Base-by-base conservation (phyloP, 2,113 vertebrate species). In the Scolopax mira region DNA sequence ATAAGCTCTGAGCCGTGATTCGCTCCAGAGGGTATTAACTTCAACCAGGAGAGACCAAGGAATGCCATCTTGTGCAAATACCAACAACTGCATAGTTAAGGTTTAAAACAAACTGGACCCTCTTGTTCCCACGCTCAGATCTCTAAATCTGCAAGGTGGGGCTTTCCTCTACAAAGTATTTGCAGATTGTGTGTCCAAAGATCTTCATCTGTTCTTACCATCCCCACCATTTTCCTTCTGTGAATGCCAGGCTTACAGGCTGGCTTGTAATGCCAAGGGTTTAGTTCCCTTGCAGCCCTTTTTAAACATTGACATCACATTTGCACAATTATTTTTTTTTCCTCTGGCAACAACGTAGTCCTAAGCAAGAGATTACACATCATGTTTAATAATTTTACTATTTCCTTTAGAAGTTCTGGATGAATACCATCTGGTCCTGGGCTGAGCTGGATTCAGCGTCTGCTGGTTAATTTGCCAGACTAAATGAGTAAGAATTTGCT, bases 321-420 rank as follows among this genome's bases (percentile, higher is more conserved):
- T 78, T 23, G 31, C 48, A 65, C 54, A 23, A 1, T 19, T n/a
- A 28, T 57, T 79, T 27, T 51, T 51, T 51, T 49, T 24, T 13
- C 51, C 39, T 69, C 62, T 88, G 85, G 85, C 54, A 91, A 75
- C 85, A 85, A 75, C 0, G 0, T 46, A 77, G 54, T 49, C 89
- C 54, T 93, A 91, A 95, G 78, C 79, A 90, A 87, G 77, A 79
- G 52, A 66, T 71, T 78, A 71, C 35, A 83, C 39, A 86, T 85
- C 52, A 79, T 75, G 35, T 69, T 93, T 92, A 90, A 93, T 94
- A 96, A 93, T 90, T 95, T 81, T 71, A 95, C 83, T 93, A 41
- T 94, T 95, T 95, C 93, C 91, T 95, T 96, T 94, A 81, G 73
- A 94, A 93, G 37, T 92, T 67, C 94, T 95, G 93, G 93, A 94